Base-by-base conservation (phyloP, 1,140 invertebrate genomes). In the Neodiprion virginianus region DNA sequence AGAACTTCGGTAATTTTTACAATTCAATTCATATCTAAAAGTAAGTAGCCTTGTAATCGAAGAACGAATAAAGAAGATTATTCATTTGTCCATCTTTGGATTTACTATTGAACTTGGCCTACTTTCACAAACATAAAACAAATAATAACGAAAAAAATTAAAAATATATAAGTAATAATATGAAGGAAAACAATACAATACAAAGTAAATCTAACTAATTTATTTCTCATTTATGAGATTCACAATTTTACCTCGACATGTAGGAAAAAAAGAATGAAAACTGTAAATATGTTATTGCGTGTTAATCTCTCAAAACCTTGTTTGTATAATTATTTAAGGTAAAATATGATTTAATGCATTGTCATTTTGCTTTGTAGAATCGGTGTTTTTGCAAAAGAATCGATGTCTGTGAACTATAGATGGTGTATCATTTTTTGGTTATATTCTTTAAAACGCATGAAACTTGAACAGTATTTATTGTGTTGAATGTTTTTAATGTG, bases 211-310 rank as follows among this genome's bases (percentile, higher is more conserved):
- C n/a, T 67, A 69, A 17, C 69, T 47, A 53, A 48, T 69, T 69
- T 75, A 75, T 72, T 49, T 80, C 74, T 48, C 66, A 71, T 48
- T 53, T 28, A 48, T 66, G 72, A 68, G 72, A 75, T 48, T 79
- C 74, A 74, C 73, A 73, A 74, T 66, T 74, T 65, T 78, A 75
- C 76, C 72, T 79, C 76, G 66, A 80, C 80, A 78, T 77, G 77
- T 71, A 80, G n/a, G 53, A 61, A 61, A 7, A 7, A 40, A 40
- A 40, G 28, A 40, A 40, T 79, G 75, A 67, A 48, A 72, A 75
- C 69, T 80, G 75, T 80, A 80, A 73, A 80, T 76, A 80, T 72
- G 74, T 77, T 72, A 77, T 67, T 77, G 67, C 69, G 77, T 75
- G 78, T 75, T 48, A 77, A 78, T 80, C 75, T 79, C 74, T 72